phyloP scores from a whole-genome alignment of 2,113 vertebrate species.

The Larimichthys polyactis region DNA sequence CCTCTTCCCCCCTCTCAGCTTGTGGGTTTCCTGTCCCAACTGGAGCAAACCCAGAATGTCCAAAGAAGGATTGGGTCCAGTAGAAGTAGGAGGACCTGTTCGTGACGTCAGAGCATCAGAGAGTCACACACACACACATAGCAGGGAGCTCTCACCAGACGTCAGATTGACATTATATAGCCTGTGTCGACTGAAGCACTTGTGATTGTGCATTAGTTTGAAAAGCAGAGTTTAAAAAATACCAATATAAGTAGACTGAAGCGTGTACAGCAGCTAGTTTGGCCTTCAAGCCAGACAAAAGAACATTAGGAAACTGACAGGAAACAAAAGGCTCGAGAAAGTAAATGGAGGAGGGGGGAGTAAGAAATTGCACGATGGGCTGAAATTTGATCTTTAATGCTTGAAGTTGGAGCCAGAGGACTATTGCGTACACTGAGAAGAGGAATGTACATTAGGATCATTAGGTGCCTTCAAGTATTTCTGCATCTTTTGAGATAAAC shows the following conservation, averaged over 20 bases:
- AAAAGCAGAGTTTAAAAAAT: slow-evolving; percentile 1
- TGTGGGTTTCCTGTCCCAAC: slow-evolving; percentile 75
- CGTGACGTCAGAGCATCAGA: slow-evolving; percentile 25
- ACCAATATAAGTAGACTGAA: background rate
- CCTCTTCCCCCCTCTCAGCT: slow-evolving; percentile 68
- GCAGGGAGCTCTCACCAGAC: background rate
- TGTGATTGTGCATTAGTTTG: slow-evolving; percentile 20
- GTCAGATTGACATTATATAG: background rate
- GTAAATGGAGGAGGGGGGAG: background rate
- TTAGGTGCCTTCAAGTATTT: slow-evolving; percentile 3
- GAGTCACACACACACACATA: background rate
- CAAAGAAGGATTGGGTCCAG: slow-evolving; percentile 65
- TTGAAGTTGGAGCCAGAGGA: slow-evolving; percentile 42
- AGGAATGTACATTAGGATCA: slow-evolving; percentile 27
- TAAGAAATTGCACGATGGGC: slow-evolving; percentile 3
- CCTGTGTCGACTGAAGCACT: background rate
- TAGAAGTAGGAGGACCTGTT: slow-evolving; percentile 54
- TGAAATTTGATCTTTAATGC: slow-evolving; percentile 40
- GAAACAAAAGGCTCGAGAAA: slow-evolving; percentile 14
- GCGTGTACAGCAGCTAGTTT: background rate
- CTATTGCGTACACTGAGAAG: background rate
- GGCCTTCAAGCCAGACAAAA: slow-evolving; percentile 11
- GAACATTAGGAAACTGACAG: background rate
- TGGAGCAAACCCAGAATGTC: slow-evolving; percentile 67
- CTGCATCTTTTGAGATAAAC: slow-evolving; percentile 28